A percentile compares a stretch with the other conserved stretches of the same genome.
These are phyloP conservation scores for Isichthys henryi DNA, from an alignment of 2,113 vertebrate species.

Conservation along the genomic window DNA sequence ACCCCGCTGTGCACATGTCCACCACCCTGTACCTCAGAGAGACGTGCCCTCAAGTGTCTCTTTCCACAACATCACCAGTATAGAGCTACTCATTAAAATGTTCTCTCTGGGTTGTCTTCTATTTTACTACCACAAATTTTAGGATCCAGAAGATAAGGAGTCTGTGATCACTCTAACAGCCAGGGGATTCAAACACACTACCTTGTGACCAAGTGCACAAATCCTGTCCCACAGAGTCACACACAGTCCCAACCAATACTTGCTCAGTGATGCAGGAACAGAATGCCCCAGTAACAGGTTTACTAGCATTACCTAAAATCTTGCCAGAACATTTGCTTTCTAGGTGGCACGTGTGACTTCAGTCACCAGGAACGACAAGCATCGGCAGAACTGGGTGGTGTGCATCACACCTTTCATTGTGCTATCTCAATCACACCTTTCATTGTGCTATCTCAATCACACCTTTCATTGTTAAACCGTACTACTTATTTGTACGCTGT, in stretches of 20 bases:
- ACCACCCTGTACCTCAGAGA: not conserved
- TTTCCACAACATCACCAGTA: not conserved
- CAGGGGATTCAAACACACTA: not conserved
- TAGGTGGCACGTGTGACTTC: not conserved
- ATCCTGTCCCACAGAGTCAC: not conserved
- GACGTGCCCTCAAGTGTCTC: not conserved
- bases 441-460: not conserved
- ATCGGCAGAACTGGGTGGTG: not conserved
- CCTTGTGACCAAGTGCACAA: not conserved
- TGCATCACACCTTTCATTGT: not conserved
- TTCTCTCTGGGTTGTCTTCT: not conserved
- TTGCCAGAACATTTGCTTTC: not conserved
- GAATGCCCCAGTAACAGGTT: not conserved
- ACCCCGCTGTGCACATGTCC: not conserved
- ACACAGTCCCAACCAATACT: not conserved
- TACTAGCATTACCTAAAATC: not conserved
- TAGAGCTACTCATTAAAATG: not conserved
- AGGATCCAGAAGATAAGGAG: no score
- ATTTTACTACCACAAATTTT: not conserved
- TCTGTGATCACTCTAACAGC: not conserved
- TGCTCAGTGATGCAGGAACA: not conserved
- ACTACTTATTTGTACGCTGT: not conserved
- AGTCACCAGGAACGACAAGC: not conserved
- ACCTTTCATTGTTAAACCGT: not conserved
- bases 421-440: not conserved